Evolutionary conservation across 2,113 vertebrate genomes (phyloP).

Genomic region (Mormyrus iriodes): DNA sequence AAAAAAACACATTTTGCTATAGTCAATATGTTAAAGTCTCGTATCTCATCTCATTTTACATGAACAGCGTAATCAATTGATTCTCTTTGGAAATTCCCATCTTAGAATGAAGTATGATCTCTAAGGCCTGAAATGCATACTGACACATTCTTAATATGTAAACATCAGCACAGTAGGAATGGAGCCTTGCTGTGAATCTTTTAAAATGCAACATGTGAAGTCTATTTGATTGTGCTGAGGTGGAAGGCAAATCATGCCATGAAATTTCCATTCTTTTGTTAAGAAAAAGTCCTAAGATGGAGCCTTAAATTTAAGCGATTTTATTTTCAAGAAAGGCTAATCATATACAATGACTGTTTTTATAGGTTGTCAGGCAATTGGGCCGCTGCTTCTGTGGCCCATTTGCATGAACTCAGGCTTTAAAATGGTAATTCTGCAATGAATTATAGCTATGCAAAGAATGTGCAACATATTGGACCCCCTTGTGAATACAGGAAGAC

Average conservation of each 20-base stretch:
- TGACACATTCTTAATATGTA: conserved; percentile 9
- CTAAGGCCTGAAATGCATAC: conserved; percentile 1
- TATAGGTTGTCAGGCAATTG: conserved; percentile 14
- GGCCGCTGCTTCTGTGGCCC: not conserved
- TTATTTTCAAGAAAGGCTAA: conserved; percentile 2
- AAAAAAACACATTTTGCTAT: not conserved
- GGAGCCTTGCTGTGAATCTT: conserved; percentile 15
- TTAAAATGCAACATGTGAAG: conserved; percentile 11
- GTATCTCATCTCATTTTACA: conserved; percentile 1
- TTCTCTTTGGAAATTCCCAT: not conserved
- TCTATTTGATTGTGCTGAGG: conserved; percentile 13
- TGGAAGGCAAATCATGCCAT: conserved; percentile 15
- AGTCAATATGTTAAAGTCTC: not conserved
- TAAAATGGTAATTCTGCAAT: conserved; percentile 1
- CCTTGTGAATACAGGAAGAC: not conserved
- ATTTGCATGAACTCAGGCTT: not conserved
- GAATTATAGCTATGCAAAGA: not conserved
- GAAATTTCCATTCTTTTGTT: conserved; percentile 17
- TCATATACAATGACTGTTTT: conserved; percentile 13
- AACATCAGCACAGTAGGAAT: not conserved
- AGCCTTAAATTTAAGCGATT: conserved; percentile 10
- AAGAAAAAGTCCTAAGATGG: not conserved
- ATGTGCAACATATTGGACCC: not conserved
- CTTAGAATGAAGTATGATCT: not conserved
- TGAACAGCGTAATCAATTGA: not conserved